Evolutionary conservation across 2,888 invertebrate genomes (phyloP).

Genomic region (Drosophila paramelanica): DNA sequence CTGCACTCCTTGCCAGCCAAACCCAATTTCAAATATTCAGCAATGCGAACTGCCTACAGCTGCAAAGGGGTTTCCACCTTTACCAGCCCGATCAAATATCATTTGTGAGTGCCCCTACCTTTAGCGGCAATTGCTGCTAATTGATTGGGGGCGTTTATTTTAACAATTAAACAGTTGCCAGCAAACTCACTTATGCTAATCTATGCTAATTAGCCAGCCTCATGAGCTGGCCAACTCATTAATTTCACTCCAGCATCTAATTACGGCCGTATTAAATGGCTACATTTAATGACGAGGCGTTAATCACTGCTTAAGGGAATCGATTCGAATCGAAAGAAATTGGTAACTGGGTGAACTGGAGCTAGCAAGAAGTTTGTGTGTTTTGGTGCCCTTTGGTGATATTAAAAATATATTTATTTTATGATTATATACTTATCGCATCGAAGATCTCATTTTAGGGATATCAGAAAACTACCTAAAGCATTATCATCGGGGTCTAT

Average conservation of each 20-base stretch:
- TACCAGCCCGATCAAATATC: conserved; percentile 4
- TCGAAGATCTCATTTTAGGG: no score
- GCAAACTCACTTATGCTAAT: conserved; percentile 40
- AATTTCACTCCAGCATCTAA: conserved; percentile 23
- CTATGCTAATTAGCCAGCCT: conserved; percentile 43
- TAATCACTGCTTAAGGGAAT: conserved; percentile 21
- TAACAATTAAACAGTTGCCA: conserved; percentile 26
- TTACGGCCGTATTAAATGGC: conserved; percentile 35
- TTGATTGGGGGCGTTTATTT: conserved; percentile 45
- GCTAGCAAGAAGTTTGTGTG: background rate
- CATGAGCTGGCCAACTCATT: conserved; percentile 25
- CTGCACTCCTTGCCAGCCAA: conserved; percentile 15
- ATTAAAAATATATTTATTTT: background rate
- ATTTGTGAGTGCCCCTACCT: background rate
- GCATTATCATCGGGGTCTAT: no score
- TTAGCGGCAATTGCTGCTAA: conserved; percentile 1
- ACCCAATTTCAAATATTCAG: conserved; percentile 42
- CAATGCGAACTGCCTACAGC: conserved; percentile 33
- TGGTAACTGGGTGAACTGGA: no score
- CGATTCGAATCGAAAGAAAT: background rate
- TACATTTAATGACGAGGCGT: conserved; percentile 20
- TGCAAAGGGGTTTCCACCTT: conserved; percentile 8
- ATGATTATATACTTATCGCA: no score
- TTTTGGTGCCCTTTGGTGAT: background rate
- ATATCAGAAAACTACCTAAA: no score